Evolutionary conservation across 1,140 invertebrate genomes (phyloP), one percentile per base, ranked within the genome.

Genomic region (Rhyacophila brunnea): DNA sequence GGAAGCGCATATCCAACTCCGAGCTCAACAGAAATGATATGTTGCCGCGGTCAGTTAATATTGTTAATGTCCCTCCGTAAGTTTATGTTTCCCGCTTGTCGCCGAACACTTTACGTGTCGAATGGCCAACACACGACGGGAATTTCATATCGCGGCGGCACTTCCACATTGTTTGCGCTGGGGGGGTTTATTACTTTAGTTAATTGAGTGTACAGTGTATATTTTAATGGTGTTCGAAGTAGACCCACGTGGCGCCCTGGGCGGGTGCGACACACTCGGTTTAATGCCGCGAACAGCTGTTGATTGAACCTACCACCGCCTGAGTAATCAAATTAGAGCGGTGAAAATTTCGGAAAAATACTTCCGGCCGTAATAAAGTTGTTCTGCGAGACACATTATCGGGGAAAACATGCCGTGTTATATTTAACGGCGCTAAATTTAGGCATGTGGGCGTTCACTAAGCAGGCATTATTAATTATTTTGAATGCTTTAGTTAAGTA

Each of bases 201-300:
- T 59, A 64, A 64, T 64, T 59, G 59, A 64, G 57, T 56, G 62
- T 43, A 51, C 53, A 58, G 15, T 58, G 55, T 58, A 28, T 28
- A 36, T 58, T 58, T 53, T 58, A 51, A 62, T 48, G 50, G 48
- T 50, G 18, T 46, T 58, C 54, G 51, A 56, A 62, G 53, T 43
- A 56, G 45, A 55, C 46, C 42, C 54, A 46, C 43, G 47, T 42
- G 54, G 54, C 44, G 45, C 44, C 32, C 44, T 32, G 17, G 35
- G 23, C 23, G 42, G 52, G 52, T 46, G 52, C 45, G 52, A 55
- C 52, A 28, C 9, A 28, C 23, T 28, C 23, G 32, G 52, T 15
- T 55, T 55, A 46, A 55, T 55, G 45, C 45, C 43, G 42, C 36
- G 23, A 28, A 28, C 23, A 28, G 23, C 23, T 28, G 23, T 28